phyloP scores from a whole-genome alignment of 2,797 vertebrate species.

The Cercopithecus hamlyni region DNA sequence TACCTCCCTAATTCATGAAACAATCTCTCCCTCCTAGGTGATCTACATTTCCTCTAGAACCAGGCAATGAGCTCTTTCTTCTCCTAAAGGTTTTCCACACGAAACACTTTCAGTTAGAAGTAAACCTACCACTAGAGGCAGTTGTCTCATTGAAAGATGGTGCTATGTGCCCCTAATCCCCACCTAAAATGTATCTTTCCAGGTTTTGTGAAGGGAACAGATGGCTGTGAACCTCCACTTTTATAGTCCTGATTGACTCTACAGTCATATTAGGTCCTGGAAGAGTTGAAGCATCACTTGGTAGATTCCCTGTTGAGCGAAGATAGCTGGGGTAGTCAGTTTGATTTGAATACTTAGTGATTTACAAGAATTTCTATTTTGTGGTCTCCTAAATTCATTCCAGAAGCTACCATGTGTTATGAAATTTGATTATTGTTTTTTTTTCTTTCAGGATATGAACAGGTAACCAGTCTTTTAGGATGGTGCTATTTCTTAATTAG shows the following conservation, averaged over 20 bases:
- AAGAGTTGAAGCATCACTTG: background rate
- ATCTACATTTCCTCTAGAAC: background rate
- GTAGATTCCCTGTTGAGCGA: background rate
- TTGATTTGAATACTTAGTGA: background rate
- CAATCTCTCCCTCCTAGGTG: background rate
- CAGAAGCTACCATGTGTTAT: background rate
- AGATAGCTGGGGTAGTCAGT: background rate
- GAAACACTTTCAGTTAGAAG: background rate
- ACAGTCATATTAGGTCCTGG: background rate
- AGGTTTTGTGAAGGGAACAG: background rate
- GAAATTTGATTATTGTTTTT: background rate
- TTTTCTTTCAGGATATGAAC: background rate
- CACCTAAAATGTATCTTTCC: background rate
- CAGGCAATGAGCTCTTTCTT: background rate
- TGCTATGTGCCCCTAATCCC: accelerated
- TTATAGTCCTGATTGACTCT: background rate
- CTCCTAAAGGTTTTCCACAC: background rate
- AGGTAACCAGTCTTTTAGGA: background rate
- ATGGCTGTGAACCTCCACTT: background rate
- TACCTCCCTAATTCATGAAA: background rate
- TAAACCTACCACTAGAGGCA: background rate
- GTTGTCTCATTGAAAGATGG: background rate
- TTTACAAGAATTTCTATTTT: background rate
- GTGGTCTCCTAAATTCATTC: background rate
- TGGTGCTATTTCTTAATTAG: background rate